Base-by-base conservation (phyloP, 1,140 invertebrate species). In the Drosophila fuyamai region DNA sequence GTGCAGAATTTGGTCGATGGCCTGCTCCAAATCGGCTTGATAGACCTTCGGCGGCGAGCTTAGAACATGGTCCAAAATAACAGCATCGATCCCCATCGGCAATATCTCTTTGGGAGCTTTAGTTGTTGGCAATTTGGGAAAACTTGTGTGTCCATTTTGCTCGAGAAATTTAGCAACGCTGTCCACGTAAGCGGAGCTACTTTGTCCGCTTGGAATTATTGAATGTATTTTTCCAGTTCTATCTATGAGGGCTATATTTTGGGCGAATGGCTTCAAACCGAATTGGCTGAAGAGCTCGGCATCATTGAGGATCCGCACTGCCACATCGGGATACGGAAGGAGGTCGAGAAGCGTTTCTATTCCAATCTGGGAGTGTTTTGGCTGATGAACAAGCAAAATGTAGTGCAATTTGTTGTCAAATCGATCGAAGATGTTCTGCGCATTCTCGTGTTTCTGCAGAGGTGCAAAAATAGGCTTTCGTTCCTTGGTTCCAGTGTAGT, bases 21-120 rank as follows among this genome's bases (percentile, higher is more conserved):
- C 71, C 57, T 79, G 76, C 40, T 81, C 63, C 63, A 81, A 23
- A 29, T 81, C 79, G 0, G 79, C 76, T 2, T 61, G 71, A 66
- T 81, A 79, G 2, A 76, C 32, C 10, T 44, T 65, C 1, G 72
- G 59, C 8, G 29, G 12, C 13, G 18, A 35, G 2, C n/a, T 44
- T 13, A 74, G 35, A 2, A 80, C 75, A 5, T 38, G 29, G 4
- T 47, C 23, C 4, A 79, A n/a, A 5, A 78, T 66, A 0, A 58
- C 1, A 40, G 10, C 4, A 67, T 70, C 27, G 60, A 76, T 2
- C 29, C 50, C 13, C 44, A 40, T 12, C 51, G 10, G 0, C 41
- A 7, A 13, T 18, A 4, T 0, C 6, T 50, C 7, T 44, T 47
- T 55, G 8, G 59, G 50, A 23, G 43, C 29, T 4, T 14, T 0